A percentile compares a stretch with the other conserved stretches of the same genome.
These are phyloP conservation scores for Harpegnathos saltator DNA, from an alignment of 1,140 invertebrate genomes.

Conservation along the genomic window DNA sequence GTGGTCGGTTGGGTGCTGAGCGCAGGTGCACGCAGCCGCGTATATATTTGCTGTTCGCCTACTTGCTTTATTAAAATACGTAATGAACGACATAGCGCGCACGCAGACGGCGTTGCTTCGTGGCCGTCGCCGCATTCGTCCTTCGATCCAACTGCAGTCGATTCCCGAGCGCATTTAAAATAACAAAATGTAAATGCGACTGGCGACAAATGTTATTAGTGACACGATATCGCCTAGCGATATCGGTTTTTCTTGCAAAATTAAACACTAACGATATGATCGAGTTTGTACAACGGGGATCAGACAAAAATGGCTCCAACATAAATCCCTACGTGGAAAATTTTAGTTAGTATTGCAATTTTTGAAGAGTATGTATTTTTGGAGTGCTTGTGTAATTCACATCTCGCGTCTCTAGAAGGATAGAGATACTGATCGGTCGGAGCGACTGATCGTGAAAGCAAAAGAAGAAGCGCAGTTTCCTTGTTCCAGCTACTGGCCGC, in stretches of 20 bases:
- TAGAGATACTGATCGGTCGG: background rate
- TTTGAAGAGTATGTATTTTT: background rate
- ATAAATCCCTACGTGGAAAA: background rate
- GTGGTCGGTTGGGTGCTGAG: conserved; percentile 58
- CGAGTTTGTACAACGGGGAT: too few relatives aligned
- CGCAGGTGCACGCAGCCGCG: conserved; percentile 64
- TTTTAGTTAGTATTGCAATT: background rate
- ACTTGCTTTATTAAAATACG: conserved; percentile 66
- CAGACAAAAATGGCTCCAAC: too few relatives aligned
- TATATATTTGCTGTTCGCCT: conserved; percentile 62
- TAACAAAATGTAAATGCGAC: too few relatives aligned
- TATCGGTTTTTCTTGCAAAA: too few relatives aligned
- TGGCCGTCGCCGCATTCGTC: too few relatives aligned
- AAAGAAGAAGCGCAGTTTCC: background rate
- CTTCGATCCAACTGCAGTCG: too few relatives aligned
- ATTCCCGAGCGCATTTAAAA: too few relatives aligned
- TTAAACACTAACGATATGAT: too few relatives aligned
- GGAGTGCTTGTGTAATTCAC: background rate
- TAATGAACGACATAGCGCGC: conserved; percentile 36
- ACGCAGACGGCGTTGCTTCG: background rate
- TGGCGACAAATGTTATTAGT: too few relatives aligned
- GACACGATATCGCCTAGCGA: too few relatives aligned
- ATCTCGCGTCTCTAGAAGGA: background rate
- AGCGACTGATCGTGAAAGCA: conserved; percentile 3
- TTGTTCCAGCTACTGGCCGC: conserved; percentile 2